These are phyloP conservation scores for Hapalemur alaotrensis DNA, from an alignment of 2,797 vertebrate genomes.

Conservation along the genomic window DNA sequence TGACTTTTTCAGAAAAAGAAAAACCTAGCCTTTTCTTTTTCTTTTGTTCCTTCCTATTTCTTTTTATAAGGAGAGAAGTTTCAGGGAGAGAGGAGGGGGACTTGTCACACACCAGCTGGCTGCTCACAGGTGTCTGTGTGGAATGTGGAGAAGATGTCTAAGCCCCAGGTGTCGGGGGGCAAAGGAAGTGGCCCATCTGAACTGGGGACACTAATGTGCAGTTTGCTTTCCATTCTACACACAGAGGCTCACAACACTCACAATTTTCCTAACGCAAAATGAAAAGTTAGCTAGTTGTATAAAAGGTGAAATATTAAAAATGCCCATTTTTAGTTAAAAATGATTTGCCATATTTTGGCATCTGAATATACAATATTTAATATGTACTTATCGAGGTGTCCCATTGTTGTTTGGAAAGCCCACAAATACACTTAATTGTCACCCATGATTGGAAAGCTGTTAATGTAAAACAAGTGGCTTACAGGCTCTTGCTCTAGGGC, in stretches of 20 bases:
- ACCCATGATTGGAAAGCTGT: neutral
- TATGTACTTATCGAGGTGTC: conserved; percentile 21
- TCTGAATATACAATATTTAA: conserved; percentile 56
- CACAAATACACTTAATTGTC: neutral
- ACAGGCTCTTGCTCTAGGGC: neutral
- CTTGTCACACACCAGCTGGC: neutral
- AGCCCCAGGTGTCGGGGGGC: neutral
- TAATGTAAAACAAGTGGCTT: neutral
- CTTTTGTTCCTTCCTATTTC: neutral
- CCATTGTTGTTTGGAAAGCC: conserved; percentile 27
- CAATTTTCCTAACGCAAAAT: conserved; percentile 41
- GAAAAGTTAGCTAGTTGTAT: conserved; percentile 44
- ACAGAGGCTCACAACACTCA: neutral
- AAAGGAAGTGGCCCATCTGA: neutral
- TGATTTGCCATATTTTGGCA: conserved; percentile 54
- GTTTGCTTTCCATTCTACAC: neutral
- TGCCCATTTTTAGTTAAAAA: conserved; percentile 57
- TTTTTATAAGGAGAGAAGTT: neutral
- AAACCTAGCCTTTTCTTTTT: neutral
- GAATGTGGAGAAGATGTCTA: conserved; percentile 43
- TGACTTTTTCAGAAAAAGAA: conserved; percentile 44
- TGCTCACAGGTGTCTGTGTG: conserved; percentile 7
- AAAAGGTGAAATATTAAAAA: conserved; percentile 49
- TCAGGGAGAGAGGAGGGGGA: neutral
- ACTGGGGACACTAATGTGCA: neutral